A percentile compares a stretch with the other conserved stretches of the same genome.
Evolutionary conservation across 1,140 invertebrate species (phyloP).

Genomic region (Zaprionus vittiger): DNA sequence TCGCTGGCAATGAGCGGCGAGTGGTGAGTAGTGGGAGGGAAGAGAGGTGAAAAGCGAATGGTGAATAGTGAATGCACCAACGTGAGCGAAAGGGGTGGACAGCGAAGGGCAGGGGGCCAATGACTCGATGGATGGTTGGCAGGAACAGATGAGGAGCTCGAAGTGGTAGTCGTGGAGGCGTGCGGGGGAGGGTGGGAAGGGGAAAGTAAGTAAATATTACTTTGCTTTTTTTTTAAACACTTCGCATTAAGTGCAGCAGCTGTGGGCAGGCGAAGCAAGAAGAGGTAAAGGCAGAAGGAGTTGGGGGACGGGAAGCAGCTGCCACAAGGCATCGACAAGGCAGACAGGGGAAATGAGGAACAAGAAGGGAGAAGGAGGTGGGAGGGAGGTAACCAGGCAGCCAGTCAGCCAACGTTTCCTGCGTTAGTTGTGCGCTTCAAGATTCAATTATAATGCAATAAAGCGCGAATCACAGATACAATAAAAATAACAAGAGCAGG

Average conservation of each 20-base stretch:
- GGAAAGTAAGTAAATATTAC: slow-evolving; percentile 77
- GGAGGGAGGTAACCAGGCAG: slow-evolving; percentile 42
- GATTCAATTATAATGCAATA: slow-evolving; percentile 83
- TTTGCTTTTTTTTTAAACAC: slow-evolving; percentile 70
- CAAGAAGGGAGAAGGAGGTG: slow-evolving; percentile 5
- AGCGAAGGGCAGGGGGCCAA: slow-evolving; percentile 3
- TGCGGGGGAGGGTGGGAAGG: slow-evolving; percentile 5
- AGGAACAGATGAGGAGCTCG: slow-evolving; percentile 1
- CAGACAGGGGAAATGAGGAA: slow-evolving; percentile 1
- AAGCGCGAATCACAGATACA: slow-evolving; percentile 82
- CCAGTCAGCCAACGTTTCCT: slow-evolving; percentile 77
- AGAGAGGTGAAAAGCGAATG: slow-evolving; percentile 25
- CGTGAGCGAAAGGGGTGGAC: background rate
- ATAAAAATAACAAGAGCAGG: slow-evolving; percentile 74
- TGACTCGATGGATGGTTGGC: slow-evolving; percentile 32
- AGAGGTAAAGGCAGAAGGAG: background rate
- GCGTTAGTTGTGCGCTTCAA: slow-evolving; percentile 81
- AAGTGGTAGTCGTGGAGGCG: slow-evolving; percentile 9
- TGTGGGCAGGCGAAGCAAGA: slow-evolving; percentile 33
- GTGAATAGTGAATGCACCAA: slow-evolving; percentile 18
- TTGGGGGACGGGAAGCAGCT: slow-evolving; percentile 23
- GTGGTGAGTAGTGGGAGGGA: background rate
- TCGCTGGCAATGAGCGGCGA: slow-evolving; percentile 63
- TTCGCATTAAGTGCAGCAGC: slow-evolving; percentile 79
- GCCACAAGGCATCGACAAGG: slow-evolving; percentile 38